phyloP scores from a whole-genome alignment of 2,888 invertebrate species.

The Neoscelio sp. region DNA sequence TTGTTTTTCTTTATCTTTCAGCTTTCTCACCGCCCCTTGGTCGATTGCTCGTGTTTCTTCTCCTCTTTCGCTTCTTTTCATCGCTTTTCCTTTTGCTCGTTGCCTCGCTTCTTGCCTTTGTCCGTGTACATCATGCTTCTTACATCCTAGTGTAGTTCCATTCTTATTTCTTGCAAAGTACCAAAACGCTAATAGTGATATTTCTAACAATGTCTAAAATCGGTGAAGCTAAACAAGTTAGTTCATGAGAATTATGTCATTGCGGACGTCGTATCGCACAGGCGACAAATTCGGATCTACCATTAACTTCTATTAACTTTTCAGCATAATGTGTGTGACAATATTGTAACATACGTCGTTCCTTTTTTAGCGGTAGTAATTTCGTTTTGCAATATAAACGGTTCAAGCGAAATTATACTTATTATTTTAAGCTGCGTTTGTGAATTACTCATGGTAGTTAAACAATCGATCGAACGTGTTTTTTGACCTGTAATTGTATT shows the following conservation, averaged over 20 bases:
- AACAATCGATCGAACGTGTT: conserved; percentile 13
- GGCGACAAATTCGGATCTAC: not conserved
- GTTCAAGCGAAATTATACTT: conserved; percentile 9
- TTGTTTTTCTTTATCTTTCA: conserved; percentile 63
- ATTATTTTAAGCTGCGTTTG: conserved; percentile 15
- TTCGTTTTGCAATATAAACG: conserved; percentile 23
- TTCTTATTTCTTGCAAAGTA: conserved; percentile 53
- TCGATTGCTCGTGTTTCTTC: conserved; percentile 52
- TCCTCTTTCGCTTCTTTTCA: conserved; percentile 35
- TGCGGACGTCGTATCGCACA: not conserved
- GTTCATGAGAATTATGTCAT: conserved; percentile 37
- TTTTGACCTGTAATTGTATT: conserved; percentile 17
- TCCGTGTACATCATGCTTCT: too few species aligned
- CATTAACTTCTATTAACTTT: conserved; percentile 31
- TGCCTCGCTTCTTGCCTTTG: conserved; percentile 31
- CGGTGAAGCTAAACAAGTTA: conserved; percentile 45
- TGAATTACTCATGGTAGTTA: conserved; percentile 9
- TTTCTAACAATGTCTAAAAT: conserved; percentile 46
- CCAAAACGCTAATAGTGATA: conserved; percentile 68
- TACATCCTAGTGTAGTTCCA: too few species aligned
- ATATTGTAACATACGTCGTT: not conserved
- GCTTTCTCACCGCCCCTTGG: conserved; percentile 44
- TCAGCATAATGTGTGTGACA: not conserved
- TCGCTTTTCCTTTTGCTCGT: conserved; percentile 35
- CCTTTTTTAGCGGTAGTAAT: conserved; percentile 9